These are phyloP conservation scores for Aptenodytes patagonicus DNA, from an alignment of 2,113 vertebrate species.

Conservation along the genomic window DNA sequence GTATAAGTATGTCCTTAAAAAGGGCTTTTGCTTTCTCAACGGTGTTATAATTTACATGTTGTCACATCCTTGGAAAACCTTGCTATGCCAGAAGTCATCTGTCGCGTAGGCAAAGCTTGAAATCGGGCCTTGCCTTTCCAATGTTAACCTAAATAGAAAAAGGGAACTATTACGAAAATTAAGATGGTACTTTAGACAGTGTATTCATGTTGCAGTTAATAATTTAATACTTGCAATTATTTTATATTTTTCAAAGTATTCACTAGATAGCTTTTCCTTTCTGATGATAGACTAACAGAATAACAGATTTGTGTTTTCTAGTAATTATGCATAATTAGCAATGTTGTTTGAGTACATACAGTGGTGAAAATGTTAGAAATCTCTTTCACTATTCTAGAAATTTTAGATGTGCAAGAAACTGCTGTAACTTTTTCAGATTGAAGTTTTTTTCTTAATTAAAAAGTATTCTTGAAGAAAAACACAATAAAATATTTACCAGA, in stretches of 20 bases:
- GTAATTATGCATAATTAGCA: slow-evolving; percentile 40
- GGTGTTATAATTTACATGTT: not conserved
- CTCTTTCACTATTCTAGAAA: not conserved
- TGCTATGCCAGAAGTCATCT: slow-evolving; percentile 1
- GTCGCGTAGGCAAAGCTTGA: not conserved
- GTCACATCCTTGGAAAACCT: slow-evolving; percentile 11
- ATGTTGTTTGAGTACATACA: not conserved
- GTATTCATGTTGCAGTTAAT: not conserved
- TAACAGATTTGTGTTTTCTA: slow-evolving; percentile 35
- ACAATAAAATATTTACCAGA: not conserved
- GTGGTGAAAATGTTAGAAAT: slow-evolving; percentile 15
- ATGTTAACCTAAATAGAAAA: not conserved
- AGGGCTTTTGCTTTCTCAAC: not conserved
- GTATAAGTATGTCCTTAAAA: not conserved
- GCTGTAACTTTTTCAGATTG: not conserved
- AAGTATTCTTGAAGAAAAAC: not conserved
- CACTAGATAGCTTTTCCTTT: not conserved
- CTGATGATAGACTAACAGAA: not conserved
- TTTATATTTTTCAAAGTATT: not conserved
- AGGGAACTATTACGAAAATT: not conserved
- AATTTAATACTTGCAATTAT: not conserved
- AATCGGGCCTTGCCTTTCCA: not conserved
- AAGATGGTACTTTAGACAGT: not conserved
- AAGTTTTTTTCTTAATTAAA: slow-evolving; percentile 2
- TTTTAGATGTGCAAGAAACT: not conserved